Base-by-base conservation (phyloP, 1,140 invertebrate genomes). In the Zaprionus vittiger region DNA sequence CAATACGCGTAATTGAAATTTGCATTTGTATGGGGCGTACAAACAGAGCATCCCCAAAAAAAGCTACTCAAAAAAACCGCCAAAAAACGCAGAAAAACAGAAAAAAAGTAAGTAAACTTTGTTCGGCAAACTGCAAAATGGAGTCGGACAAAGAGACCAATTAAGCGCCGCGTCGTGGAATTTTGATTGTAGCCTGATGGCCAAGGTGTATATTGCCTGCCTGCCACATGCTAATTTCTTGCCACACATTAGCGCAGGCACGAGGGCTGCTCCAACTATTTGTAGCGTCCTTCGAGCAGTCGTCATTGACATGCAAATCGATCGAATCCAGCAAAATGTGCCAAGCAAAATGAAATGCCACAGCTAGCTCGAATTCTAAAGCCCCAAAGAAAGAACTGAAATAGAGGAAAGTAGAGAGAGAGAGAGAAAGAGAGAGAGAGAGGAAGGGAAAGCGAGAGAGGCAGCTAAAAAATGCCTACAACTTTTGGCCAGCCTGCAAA, bases 1-100 rank as follows among this genome's bases (percentile, higher is more conserved):
- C 78, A 81, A 79, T 76, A 89, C 84, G 77, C 84, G 84, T 85
- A 89, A 89, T 90, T 90, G 85, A 89, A 89, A 89, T 89, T 89
- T 89, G 85, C 85, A 89, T 89, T 89, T 84, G 73, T 80, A 77
- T 77, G 67, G 44, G 67, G 66, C 60, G 26, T 44, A 54, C 64
- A 74, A 37, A 70, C 49, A 62, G 31, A 34, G 31, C 31, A 34
- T 34, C 31, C 9, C 0, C 31, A 37, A 69, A 69, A 62, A 44
- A 38, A 54, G 14, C 37, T 5, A 15, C 37, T 15, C 14, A 71
- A 56, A 47, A 52, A 44, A 64, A 38, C 34, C 49, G 76, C 81
- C 77, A 66, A 44, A 68, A 72, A 64, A 31, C 38, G n/a, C 28
- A 7, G 59, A 52, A 56, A 71, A 75, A 22, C 47, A 7, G 37